Evolutionary conservation across 2,888 invertebrate genomes (phyloP), one percentile per base, ranked within the genome.

Genomic region (Pyrgus malvae): DNA sequence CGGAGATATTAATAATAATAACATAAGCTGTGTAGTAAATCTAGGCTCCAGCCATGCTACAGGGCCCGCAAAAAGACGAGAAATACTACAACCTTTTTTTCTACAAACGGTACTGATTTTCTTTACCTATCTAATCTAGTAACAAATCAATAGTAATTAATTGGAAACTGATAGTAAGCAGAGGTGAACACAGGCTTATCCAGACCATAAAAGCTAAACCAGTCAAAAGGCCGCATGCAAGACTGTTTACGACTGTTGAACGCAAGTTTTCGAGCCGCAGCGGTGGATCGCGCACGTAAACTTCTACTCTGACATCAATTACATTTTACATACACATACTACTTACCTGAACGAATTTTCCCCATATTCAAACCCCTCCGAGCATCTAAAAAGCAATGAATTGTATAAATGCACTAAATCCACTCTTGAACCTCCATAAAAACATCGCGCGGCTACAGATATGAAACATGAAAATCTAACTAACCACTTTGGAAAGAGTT

Each of bases 211-310:
- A 37, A 16, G 17, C 25, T 37, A 31, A 14, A 27, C 45, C 44
- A 31, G 49, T 38, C 16, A 41, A 48, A 7, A 44, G 29, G 48
- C 37, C 48, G 19, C 50, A 55, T 56, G 31, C 41, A 65, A 61
- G 49, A 68, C 68, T 66, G 71, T 78, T 78, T 78, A 77, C 72
- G 78, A 75, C 68, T 73, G 73, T 74, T 71, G 59, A 67, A 62
- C 65, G 60, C 69, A 68, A 71, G 65, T 74, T 69, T 62, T 67
- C 55, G 58, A 55, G 62, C 57, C 61, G 56, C 63, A 57, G 42
- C 58, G 58, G 57, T 59, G 58, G 63, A 66, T 66, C 61, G 66
- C 60, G 58, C 56, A 41, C 38, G 60, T 59, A 55, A 56, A 55
- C 56, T 14, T 48, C 54, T 54, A 14, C 7, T 27, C 56, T 33